Base-by-base conservation (phyloP, 2,888 invertebrate genomes). In the Amorpha juglandis region DNA sequence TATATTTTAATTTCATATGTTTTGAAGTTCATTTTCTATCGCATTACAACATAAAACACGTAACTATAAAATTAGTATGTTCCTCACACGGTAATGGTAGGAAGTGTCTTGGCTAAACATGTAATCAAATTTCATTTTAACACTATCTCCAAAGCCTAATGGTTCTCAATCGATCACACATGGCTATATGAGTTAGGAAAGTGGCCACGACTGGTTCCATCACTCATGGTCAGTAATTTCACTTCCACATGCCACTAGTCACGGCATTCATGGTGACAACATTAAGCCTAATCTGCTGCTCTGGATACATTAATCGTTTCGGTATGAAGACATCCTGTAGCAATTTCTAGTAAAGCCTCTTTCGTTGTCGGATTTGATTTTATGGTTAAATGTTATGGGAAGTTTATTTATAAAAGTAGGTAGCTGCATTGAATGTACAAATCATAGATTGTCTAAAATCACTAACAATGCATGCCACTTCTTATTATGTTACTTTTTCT, bases 181-280 rank as follows among this genome's bases (percentile, higher is more conserved):
- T 69, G 64, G 64, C 66, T 42, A 68, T 53, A 65, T 65, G 65
- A 62, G 16, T 63, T 62, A 66, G 68, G 71, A 71, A 71, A 73
- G 70, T 70, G 62, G 63, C 64, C 63, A 62, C 67, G 55, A 68
- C 70, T 67, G 63, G 67, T 64, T 62, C 48, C 62, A 64, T 63
- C 67, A 67, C 42, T 55, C 35, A 58, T 64, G 64, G 63, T 69
- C 58, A 63, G 70, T 68, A 71, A 68, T 73, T 73, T 71, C 73
- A 70, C 73, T 71, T 68, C 71, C 67, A 62, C 68, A 58, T 67
- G 62, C 67, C 64, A 62, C 51, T 11, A 38, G 11, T 64, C 62
- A 62, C 50, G 65, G 65, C 50, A 65, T 38, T 58, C 58, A 19
- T 19, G 58, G 58, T 58, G 58, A 58, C 58, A 58, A 33, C 38